Evolutionary conservation across 2,888 invertebrate genomes (phyloP).

Genomic region (Clitarchus hookeri): DNA sequence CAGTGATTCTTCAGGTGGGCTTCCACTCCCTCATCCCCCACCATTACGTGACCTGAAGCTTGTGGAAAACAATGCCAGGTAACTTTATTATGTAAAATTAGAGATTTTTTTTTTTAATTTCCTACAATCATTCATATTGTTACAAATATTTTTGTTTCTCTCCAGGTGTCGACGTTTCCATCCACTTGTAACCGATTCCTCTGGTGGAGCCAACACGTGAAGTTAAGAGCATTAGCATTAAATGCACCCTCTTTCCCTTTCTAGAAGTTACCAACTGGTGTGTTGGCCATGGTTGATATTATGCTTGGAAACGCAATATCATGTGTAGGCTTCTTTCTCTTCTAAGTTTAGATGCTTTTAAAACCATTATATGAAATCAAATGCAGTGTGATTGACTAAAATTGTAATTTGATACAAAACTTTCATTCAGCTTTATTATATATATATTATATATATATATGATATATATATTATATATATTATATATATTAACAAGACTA

Average conservation of each 20-base stretch:
- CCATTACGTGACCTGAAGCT: constrained; percentile 43
- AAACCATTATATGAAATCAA: background rate
- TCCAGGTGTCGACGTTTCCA: constrained; percentile 48
- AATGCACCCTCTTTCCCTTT: constrained; percentile 5
- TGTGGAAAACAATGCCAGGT: constrained; percentile 49
- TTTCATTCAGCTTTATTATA: background rate
- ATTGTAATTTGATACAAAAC: background rate
- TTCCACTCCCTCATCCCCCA: constrained; percentile 42
- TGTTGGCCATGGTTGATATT: constrained; percentile 26
- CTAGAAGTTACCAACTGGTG: background rate
- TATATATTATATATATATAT: background rate
- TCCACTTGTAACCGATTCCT: constrained; percentile 43
- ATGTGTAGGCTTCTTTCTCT: background rate
- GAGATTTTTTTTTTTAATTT: constrained; percentile 17
- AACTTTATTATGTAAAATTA: constrained; percentile 17
- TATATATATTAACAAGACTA: too few species aligned
- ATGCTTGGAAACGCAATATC: constrained; percentile 1
- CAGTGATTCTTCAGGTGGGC: constrained; percentile 41
- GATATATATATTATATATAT: too few species aligned
- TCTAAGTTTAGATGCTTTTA: background rate
- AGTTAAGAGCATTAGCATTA: background rate
- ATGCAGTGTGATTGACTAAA: background rate
- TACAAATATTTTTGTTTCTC: constrained; percentile 18
- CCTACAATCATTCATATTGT: background rate
- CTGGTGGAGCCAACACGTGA: constrained; percentile 34